Evolutionary conservation across 2,888 invertebrate genomes (phyloP), one percentile per base, ranked within the genome.

Genomic region (Trichopoda pennipes): DNA sequence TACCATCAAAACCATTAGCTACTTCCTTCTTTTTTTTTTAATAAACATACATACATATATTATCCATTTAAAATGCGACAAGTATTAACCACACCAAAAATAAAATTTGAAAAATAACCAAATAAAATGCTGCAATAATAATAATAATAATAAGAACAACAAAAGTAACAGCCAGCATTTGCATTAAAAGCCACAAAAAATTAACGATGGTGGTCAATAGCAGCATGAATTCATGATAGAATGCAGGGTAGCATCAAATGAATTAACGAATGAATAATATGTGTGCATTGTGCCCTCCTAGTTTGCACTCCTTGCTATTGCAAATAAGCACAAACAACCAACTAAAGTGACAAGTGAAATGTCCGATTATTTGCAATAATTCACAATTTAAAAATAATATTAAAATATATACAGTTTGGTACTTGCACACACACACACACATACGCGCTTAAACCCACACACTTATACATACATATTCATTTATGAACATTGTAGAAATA

Each of bases 311-410:
- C 14, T 21, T 35, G 3, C 6, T 19, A 3, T 8, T 19, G 7
- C 14, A 60, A 23, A 51, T 35, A 51, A 6, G 35, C 51, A 21
- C 21, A 53, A 60, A 12, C 47, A 73, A 51, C 69, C 69, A 60
- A 63, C 79, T 77, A 84, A 88, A 90, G 88, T 90, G 90, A 90
- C 90, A 90, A 88, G 89, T 89, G 90, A 90, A 90, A 90, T 87
- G 89, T 88, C 89, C 90, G 89, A 90, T 90, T 90, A 89, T 88
- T 88, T 88, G 86, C 87, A 88, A 88, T 88, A 87, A 87, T 86
- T 87, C 87, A 88, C 86, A 81, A 81, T 81, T 81, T 81, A 78
- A 70, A 70, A 55, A 47, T 28, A 51, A 63, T 32, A 70, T 44
- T 47, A 19, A 75, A 55, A 64, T 28, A 42, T 44, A 61, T n/a